A percentile compares a stretch with the other conserved stretches of the same genome.
phyloP scores from a whole-genome alignment of 1,140 invertebrate species.

The Ladona fulva region DNA sequence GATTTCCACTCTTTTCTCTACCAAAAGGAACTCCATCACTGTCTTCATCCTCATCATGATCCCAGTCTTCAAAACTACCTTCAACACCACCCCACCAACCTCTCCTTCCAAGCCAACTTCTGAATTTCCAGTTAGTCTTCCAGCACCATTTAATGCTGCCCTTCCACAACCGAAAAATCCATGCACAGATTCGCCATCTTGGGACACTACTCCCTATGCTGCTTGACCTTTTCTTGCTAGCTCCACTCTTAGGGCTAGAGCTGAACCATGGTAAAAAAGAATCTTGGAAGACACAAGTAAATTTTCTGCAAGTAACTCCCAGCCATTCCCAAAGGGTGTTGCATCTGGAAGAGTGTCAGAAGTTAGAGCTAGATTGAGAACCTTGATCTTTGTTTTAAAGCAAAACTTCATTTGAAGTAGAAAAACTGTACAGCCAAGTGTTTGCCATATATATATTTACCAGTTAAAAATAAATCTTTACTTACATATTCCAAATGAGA shows the following conservation, averaged over 20 bases:
- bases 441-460: background rate
- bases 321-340: background rate
- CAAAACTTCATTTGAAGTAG: background rate
- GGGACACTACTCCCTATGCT: background rate
- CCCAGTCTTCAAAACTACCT: background rate
- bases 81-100: background rate
- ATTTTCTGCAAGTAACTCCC: background rate
- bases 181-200: background rate
- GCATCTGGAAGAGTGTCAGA: background rate
- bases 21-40: background rate
- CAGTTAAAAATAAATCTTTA: background rate
- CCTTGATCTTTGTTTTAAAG: background rate
- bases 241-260: background rate
- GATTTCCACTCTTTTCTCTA: background rate
- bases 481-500: conserved; percentile 60
- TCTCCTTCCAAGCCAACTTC: background rate
- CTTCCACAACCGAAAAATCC: background rate
- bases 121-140: background rate
- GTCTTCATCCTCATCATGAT: background rate
- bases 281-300: background rate
- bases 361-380: background rate
- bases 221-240: background rate
- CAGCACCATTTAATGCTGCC: background rate
- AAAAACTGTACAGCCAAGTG: background rate
- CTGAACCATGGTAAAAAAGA: background rate